phyloP scores from a whole-genome alignment of 2,113 vertebrate species.

The Pao palembangensis region DNA sequence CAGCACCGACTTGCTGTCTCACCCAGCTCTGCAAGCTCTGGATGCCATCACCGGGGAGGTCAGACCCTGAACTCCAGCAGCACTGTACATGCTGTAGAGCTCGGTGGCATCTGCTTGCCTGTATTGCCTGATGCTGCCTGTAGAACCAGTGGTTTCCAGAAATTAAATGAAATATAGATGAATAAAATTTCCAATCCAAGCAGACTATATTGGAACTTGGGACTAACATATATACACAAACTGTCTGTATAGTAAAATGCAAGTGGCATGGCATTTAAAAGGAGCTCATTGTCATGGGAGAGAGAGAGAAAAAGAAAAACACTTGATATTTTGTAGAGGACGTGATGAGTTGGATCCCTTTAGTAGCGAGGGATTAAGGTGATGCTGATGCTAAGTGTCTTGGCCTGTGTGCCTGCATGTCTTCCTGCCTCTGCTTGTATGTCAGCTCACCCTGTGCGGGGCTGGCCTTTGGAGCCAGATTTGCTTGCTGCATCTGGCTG shows the following conservation, averaged over 20 bases:
- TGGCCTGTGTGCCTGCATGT: constrained; percentile 42
- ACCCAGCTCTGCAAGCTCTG: background rate
- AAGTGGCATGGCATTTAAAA: too few relatives aligned
- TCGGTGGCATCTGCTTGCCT: too few relatives aligned
- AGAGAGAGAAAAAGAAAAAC: background rate
- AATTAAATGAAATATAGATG: too few relatives aligned
- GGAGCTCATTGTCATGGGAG: too few relatives aligned
- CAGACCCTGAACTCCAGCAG: background rate
- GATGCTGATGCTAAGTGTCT: constrained; percentile 65
- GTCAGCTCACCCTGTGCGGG: constrained; percentile 45
- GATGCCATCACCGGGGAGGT: background rate
- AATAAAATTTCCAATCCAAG: too few relatives aligned
- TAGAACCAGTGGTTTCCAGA: too few relatives aligned
- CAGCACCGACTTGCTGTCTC: background rate
- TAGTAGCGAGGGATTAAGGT: constrained; percentile 51
- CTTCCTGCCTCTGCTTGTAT: constrained; percentile 52
- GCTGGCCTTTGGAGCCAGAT: constrained; percentile 47
- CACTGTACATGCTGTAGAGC: too few relatives aligned
- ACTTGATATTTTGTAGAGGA: constrained; percentile 42
- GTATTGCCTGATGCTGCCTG: too few relatives aligned
- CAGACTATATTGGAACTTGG: too few relatives aligned
- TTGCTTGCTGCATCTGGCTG: constrained; percentile 50
- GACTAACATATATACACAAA: too few relatives aligned
- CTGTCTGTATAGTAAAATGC: too few relatives aligned
- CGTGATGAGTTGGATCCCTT: constrained; percentile 46